Conservation (phyloP, 1,140 invertebrate genomes). For the Drosophila hydei region DNA sequence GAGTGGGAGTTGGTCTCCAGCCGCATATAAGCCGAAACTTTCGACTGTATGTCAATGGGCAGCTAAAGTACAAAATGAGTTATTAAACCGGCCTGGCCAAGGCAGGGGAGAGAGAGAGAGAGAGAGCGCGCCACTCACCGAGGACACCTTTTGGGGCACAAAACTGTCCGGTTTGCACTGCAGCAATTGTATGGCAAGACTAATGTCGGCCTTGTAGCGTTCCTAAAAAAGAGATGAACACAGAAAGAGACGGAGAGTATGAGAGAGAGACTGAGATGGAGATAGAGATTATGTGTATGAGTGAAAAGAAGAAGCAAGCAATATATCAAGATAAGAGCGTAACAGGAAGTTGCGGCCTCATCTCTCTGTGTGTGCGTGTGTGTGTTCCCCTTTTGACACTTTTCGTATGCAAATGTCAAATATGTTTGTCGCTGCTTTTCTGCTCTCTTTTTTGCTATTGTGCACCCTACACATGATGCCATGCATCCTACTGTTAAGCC, state of each 20-base stretch:
- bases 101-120: no score
- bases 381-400: slow-evolving; percentile 69
- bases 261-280: slow-evolving; percentile 10
- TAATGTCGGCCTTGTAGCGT: slow-evolving; percentile 96
- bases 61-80: slow-evolving; percentile 86
- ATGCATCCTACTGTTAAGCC: no score
- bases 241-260: slow-evolving; percentile 42
- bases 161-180: slow-evolving; percentile 98
- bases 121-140: slow-evolving; percentile 90
- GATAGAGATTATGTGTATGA: background rate
- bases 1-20: slow-evolving; percentile 87
- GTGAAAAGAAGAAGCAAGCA: slow-evolving; percentile 35
- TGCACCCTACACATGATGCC: slow-evolving; percentile 13
- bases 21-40: slow-evolving; percentile 91
- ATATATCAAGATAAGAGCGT: slow-evolving; percentile 55
- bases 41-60: slow-evolving; percentile 94
- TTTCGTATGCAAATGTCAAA: slow-evolving; percentile 80
- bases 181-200: slow-evolving; percentile 95
- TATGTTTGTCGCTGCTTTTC: slow-evolving; percentile 61
- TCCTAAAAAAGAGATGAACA: slow-evolving; percentile 91
- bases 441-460: background rate
- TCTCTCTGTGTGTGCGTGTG: slow-evolving; percentile 32
- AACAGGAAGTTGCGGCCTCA: slow-evolving; percentile 49
- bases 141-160: slow-evolving; percentile 95
- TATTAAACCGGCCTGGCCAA: background rate